Evolutionary conservation across 2,888 invertebrate genomes (phyloP).

Genomic region (Lucinisca nassula): DNA sequence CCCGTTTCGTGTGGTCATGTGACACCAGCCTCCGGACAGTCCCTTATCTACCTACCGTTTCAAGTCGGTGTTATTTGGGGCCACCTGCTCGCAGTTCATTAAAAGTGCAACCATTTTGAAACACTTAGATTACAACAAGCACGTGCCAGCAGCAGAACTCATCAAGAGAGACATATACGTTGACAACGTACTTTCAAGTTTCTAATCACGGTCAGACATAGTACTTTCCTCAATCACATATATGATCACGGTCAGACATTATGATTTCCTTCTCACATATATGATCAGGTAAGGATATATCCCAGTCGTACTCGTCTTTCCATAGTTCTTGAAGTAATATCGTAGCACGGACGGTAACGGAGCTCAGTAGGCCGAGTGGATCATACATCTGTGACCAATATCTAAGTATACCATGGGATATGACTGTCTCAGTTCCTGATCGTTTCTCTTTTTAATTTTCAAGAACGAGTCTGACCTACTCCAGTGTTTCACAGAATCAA

Average conservation of each 20-base stretch:
- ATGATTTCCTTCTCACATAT: constrained; percentile 25
- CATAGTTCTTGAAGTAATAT: constrained; percentile 42
- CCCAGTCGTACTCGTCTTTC: constrained; percentile 18
- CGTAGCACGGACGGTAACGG: constrained; percentile 30
- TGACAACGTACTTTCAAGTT: constrained; percentile 55
- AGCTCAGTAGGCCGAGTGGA: constrained; percentile 32
- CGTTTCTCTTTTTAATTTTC: too few species aligned
- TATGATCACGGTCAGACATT: constrained; percentile 34
- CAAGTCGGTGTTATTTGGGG: constrained; percentile 50
- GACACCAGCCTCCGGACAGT: constrained; percentile 29
- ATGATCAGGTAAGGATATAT: neutral
- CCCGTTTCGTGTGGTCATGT: constrained; percentile 59
- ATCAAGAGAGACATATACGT: constrained; percentile 46
- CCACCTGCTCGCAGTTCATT: constrained; percentile 33
- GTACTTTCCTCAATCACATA: constrained; percentile 49
- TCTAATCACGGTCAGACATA: constrained; percentile 48
- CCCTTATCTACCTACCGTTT: constrained; percentile 48
- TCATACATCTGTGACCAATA: constrained; percentile 12
- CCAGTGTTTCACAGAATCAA: neutral
- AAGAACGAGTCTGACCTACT: neutral
- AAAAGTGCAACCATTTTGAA: constrained; percentile 48
- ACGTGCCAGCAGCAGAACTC: neutral
- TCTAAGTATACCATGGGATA: neutral
- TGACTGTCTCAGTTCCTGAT: too few species aligned
- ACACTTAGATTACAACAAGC: constrained; percentile 38